Percentiles rank a stretch among this genome's conserved stretches.
phyloP scores from a whole-genome alignment of 2,888 invertebrate genomes.

The Melinaea menophilus region DNA sequence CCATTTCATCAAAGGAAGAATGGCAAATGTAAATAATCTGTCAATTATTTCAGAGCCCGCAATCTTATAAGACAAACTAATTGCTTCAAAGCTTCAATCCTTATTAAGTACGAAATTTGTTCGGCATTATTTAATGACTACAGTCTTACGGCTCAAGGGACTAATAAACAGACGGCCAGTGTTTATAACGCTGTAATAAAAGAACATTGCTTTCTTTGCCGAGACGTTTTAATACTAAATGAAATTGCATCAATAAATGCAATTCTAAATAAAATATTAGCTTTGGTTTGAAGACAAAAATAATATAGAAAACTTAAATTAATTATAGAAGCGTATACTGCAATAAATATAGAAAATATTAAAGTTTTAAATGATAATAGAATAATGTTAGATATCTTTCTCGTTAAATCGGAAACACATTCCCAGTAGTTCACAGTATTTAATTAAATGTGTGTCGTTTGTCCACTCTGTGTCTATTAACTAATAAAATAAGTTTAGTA shows the following conservation, averaged over 20 bases:
- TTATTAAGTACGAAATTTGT: conserved; percentile 15
- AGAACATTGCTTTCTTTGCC: conserved; percentile 1
- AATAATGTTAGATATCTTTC: no score
- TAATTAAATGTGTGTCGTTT: conserved; percentile 20
- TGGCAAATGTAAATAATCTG: neutral
- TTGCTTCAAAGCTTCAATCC: conserved; percentile 17
- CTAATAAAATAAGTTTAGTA: conserved; percentile 16
- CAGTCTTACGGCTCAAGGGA: conserved; percentile 15
- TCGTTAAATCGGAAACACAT: conserved; percentile 21
- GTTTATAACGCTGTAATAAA: conserved; percentile 2
- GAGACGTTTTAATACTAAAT: neutral
- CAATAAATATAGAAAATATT: neutral
- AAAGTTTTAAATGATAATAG: neutral
- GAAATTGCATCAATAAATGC: conserved; percentile 5
- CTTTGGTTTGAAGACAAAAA: no score
- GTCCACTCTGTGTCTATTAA: conserved; percentile 21
- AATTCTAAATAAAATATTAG: no score
- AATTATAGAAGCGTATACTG: neutral
- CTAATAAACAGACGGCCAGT: conserved; percentile 12
- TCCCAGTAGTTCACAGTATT: conserved; percentile 13
- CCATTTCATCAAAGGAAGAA: neutral
- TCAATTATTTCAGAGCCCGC: conserved; percentile 7
- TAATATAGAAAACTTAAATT: neutral
- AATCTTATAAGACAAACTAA: conserved; percentile 20
- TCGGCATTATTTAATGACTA: conserved; percentile 19